phyloP scores from a whole-genome alignment of 2,113 vertebrate genomes.

The Theristicus caerulescens region DNA sequence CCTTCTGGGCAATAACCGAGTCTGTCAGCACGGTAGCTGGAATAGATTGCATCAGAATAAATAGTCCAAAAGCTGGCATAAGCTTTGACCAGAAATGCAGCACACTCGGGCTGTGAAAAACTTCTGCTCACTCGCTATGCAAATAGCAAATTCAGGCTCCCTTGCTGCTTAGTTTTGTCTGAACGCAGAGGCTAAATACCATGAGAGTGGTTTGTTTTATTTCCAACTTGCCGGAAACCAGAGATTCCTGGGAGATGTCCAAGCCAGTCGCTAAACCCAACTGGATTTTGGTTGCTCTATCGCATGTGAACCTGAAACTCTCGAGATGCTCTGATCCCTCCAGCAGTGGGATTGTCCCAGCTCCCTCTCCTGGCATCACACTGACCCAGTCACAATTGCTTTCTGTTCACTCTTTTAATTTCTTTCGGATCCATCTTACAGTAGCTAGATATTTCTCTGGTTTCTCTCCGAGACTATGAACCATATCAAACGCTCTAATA shows the following conservation, averaged over 20 bases:
- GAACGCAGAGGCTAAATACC: not conserved
- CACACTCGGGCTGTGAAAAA: not conserved
- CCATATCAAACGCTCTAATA: not conserved
- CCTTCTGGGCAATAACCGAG: not conserved
- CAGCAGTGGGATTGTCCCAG: not conserved
- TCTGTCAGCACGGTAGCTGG: not conserved
- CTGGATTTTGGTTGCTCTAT: not conserved
- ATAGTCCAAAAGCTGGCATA: not conserved
- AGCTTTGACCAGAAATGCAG: not conserved
- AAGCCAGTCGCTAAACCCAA: not conserved
- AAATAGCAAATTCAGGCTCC: not conserved
- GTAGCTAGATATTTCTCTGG: not conserved
- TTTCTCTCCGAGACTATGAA: not conserved
- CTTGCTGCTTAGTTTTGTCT: not conserved
- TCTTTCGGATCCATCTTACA: not conserved
- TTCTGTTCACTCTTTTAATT: not conserved
- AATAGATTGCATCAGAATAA: not conserved
- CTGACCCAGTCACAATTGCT: not conserved
- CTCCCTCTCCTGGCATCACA: not conserved
- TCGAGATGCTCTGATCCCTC: not conserved
- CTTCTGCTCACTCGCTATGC: not conserved
- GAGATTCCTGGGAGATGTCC: conserved; percentile 28
- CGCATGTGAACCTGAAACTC: not conserved
- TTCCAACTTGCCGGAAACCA: not conserved
- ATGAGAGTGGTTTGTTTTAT: not conserved